These are phyloP conservation scores for Trogon surrucura DNA, from an alignment of 2,113 vertebrate genomes.

Conservation along the genomic window DNA sequence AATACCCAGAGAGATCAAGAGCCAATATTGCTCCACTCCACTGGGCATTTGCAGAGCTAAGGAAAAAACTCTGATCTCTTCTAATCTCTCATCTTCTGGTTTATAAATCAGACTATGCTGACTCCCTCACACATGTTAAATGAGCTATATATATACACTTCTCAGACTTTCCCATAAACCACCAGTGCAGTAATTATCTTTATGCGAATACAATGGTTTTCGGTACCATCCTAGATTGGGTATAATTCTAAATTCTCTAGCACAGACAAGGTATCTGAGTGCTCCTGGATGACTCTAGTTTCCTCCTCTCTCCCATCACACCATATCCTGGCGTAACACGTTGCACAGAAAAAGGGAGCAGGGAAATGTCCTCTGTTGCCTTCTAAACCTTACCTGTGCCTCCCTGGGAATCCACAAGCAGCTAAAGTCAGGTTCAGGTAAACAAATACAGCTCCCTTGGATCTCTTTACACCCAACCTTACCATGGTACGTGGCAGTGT, in stretches of 20 bases:
- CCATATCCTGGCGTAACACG: not conserved
- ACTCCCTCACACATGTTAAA: not conserved
- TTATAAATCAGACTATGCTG: not conserved
- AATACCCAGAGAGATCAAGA: not conserved
- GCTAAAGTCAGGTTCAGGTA: not conserved
- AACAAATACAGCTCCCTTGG: not conserved
- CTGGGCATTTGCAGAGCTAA: not conserved
- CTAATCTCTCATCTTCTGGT: not conserved
- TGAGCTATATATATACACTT: not conserved
- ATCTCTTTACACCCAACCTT: not conserved
- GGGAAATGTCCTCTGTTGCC: not conserved
- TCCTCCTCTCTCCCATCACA: not conserved
- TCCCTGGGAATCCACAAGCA: not conserved
- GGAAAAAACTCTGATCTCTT: not conserved
- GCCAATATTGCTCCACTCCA: not conserved
- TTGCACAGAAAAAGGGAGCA: accelerated
- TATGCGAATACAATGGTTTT: not conserved
- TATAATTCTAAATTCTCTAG: not conserved
- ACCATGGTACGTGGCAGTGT: not conserved
- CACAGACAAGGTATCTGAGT: not conserved
- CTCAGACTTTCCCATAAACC: not conserved
- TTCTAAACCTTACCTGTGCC: not conserved
- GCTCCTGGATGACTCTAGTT: not conserved
- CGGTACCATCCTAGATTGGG: not conserved
- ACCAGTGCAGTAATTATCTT: not conserved